A percentile compares a stretch with the other conserved stretches of the same genome.
phyloP scores from a whole-genome alignment of 2,797 vertebrate species.

The Anabacerthia variegaticeps region DNA sequence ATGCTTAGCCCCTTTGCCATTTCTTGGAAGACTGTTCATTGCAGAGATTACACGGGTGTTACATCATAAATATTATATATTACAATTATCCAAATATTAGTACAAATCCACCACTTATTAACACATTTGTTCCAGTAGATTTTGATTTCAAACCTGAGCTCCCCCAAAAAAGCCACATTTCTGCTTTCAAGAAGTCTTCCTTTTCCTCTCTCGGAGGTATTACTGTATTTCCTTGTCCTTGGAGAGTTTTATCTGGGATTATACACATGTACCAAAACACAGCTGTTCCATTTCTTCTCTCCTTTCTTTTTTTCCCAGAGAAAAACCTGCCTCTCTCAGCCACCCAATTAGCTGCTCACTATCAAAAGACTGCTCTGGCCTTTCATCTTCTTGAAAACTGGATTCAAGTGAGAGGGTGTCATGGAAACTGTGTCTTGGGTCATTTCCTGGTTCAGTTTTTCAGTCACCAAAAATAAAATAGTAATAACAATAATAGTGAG shows the following conservation, averaged over 20 bases:
- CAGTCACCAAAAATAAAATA: constrained; percentile 66
- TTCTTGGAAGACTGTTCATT: accelerated
- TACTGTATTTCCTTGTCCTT: constrained; percentile 77
- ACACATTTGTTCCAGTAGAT: background rate
- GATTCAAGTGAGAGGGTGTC: constrained; percentile 82
- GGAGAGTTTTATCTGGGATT: constrained; percentile 76
- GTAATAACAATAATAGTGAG: constrained; percentile 15
- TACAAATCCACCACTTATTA: background rate
- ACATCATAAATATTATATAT: background rate
- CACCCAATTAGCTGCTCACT: constrained; percentile 87
- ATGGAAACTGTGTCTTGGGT: constrained; percentile 88
- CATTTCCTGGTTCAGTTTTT: constrained; percentile 86
- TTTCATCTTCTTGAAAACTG: constrained; percentile 87
- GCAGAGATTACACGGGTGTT: accelerated
- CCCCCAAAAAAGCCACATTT: constrained; percentile 1
- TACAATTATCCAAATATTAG: background rate
- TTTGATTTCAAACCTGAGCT: background rate
- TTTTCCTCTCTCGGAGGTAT: constrained; percentile 35
- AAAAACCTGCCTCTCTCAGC: constrained; percentile 76
- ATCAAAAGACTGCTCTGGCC: constrained; percentile 78
- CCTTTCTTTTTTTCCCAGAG: constrained; percentile 74
- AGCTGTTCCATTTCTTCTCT: constrained; percentile 80
- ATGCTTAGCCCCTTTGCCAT: background rate
- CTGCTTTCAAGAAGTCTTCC: constrained; percentile 24
- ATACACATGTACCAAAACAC: constrained; percentile 82